phyloP scores from a whole-genome alignment of 1,140 invertebrate genomes.

The Danaus melanippus region DNA sequence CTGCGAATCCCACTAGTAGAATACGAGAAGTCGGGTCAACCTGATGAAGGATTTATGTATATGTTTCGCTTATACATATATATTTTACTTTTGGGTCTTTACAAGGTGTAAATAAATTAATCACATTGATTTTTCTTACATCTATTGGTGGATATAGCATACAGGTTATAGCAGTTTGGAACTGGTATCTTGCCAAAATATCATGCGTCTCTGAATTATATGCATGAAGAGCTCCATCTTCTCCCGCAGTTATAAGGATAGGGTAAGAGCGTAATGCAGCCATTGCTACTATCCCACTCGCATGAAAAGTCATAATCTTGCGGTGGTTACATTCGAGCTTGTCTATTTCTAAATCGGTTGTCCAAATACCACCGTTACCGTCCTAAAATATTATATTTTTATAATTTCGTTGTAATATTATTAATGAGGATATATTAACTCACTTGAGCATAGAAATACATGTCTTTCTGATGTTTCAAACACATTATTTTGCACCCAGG shows the following conservation, averaged over 20 bases:
- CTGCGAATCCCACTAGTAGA: conserved; percentile 79
- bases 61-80: too few species aligned
- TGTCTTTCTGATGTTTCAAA: conserved; percentile 57
- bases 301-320: conserved; percentile 79
- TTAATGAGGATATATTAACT: conserved; percentile 18
- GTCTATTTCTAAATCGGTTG: conserved; percentile 81
- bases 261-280: conserved; percentile 77
- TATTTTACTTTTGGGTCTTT: too few species aligned
- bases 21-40: conserved; percentile 74
- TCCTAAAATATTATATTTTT: conserved; percentile 72
- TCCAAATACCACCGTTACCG: conserved; percentile 87
- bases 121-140: conserved; percentile 61
- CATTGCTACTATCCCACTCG: conserved; percentile 80
- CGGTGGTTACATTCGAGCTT: conserved; percentile 72
- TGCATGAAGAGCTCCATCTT: conserved; percentile 79
- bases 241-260: conserved; percentile 79
- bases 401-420: not conserved
- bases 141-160: conserved; percentile 81
- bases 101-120: too few species aligned
- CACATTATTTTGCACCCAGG: conserved; percentile 65
- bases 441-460: conserved; percentile 84
- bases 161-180: conserved; percentile 75
- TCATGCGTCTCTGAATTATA: conserved; percentile 78
- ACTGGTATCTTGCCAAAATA: conserved; percentile 75
- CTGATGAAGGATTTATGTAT: conserved; percentile 29